A percentile compares a stretch with the other conserved stretches of the same genome.
Evolutionary conservation across 2,113 vertebrate genomes (phyloP).

Genomic region (Rhadina sibilatrix): DNA sequence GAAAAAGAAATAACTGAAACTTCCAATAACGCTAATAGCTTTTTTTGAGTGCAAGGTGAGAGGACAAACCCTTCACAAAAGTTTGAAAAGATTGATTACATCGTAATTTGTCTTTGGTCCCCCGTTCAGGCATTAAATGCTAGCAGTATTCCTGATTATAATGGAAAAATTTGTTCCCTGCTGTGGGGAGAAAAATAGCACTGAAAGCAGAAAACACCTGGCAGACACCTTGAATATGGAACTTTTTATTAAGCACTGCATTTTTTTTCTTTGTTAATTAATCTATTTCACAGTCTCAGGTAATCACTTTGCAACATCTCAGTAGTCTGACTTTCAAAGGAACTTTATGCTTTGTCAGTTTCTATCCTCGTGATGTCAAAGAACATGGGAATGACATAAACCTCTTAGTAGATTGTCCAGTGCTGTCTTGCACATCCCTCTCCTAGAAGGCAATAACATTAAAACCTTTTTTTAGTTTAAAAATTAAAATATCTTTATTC

Average conservation of each 20-base stretch:
- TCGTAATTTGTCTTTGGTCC: background rate
- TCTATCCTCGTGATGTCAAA: background rate
- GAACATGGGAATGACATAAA: background rate
- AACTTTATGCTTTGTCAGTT: background rate
- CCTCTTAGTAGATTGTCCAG: background rate
- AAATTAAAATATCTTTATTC: background rate
- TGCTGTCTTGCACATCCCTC: background rate
- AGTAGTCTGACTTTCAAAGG: constrained; percentile 8
- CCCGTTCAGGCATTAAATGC: background rate
- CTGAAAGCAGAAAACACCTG: constrained; percentile 59
- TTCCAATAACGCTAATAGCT: background rate
- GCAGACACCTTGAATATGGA: constrained; percentile 23
- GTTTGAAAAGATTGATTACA: background rate
- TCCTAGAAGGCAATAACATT: background rate
- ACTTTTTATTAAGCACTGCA: constrained; percentile 52
- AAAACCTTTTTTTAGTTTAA: background rate
- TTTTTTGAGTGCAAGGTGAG: background rate
- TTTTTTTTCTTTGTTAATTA: constrained; percentile 59
- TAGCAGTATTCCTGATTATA: background rate
- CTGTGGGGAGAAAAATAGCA: background rate
- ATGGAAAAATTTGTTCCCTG: background rate
- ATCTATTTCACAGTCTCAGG: constrained; percentile 57
- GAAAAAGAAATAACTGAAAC: background rate
- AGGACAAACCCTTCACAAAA: background rate
- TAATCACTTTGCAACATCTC: constrained; percentile 46